These are phyloP conservation scores for Ernsta delagoae DNA, from an alignment of 2,888 invertebrate genomes.

Conservation along the genomic window DNA sequence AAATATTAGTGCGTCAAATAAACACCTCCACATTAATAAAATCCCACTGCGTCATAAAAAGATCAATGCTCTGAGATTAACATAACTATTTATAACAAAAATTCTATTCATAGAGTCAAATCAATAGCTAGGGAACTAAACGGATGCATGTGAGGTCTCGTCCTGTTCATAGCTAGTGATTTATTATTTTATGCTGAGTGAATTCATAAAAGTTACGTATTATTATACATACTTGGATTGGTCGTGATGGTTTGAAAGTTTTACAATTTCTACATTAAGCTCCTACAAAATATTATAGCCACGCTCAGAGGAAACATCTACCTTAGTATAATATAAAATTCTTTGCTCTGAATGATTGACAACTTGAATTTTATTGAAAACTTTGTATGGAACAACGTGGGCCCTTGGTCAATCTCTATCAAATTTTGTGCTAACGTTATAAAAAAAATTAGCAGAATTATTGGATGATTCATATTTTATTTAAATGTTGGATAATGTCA, in stretches of 20 bases:
- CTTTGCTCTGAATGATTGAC: too few species aligned
- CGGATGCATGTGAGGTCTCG: constrained; percentile 14
- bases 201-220: neutral
- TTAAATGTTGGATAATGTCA: too few species aligned
- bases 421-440: too few species aligned
- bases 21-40: constrained; percentile 38
- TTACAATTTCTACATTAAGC: constrained; percentile 6
- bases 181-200: constrained; percentile 2
- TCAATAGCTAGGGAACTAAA: constrained; percentile 46
- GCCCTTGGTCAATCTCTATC: too few species aligned
- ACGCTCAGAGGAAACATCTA: constrained; percentile 36
- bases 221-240: neutral
- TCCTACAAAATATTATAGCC: constrained; percentile 2
- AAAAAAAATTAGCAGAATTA: too few species aligned
- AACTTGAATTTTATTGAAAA: too few species aligned
- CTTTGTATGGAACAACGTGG: too few species aligned
- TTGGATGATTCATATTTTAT: too few species aligned
- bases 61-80: constrained; percentile 43
- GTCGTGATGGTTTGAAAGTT: neutral
- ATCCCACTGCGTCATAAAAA: constrained; percentile 39
- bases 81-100: constrained; percentile 40
- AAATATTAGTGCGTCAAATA: constrained; percentile 1
- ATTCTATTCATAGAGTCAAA: constrained; percentile 53
- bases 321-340: too few species aligned
- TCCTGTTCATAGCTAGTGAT: constrained; percentile 9